These are phyloP conservation scores for Onychostoma macrolepis DNA, from an alignment of 2,113 vertebrate species.

Conservation along the genomic window DNA sequence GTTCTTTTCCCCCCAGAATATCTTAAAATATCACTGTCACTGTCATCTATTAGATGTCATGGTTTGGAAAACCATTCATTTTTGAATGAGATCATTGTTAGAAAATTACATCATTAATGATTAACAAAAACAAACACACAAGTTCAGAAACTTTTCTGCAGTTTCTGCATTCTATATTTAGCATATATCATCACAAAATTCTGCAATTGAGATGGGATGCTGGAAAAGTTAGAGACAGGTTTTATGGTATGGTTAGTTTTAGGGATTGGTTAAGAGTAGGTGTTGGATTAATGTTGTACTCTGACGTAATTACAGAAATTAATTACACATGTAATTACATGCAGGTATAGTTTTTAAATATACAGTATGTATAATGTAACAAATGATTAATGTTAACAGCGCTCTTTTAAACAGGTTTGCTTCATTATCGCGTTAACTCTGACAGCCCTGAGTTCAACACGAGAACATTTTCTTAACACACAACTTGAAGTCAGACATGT, in stretches of 20 bases:
- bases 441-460: too few species aligned
- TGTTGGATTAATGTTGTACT: not conserved
- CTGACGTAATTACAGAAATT: not conserved
- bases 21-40: not conserved
- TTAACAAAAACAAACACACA: not conserved
- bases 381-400: not conserved
- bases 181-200: not conserved
- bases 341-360: not conserved
- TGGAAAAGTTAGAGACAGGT: not conserved
- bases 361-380: not conserved
- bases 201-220: not conserved
- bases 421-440: not conserved
- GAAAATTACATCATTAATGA: not conserved
- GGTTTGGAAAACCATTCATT: not conserved
- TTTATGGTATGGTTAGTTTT: not conserved
- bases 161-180: not conserved
- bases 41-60: not conserved
- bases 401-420: not conserved
- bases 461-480: not conserved
- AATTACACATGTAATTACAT: not conserved
- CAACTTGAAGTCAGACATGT: not conserved
- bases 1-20: not conserved
- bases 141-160: not conserved
- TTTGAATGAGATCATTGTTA: not conserved
- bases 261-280: not conserved